phyloP scores from a whole-genome alignment of 1,140 invertebrate species.

The Ceratina calcarata region DNA sequence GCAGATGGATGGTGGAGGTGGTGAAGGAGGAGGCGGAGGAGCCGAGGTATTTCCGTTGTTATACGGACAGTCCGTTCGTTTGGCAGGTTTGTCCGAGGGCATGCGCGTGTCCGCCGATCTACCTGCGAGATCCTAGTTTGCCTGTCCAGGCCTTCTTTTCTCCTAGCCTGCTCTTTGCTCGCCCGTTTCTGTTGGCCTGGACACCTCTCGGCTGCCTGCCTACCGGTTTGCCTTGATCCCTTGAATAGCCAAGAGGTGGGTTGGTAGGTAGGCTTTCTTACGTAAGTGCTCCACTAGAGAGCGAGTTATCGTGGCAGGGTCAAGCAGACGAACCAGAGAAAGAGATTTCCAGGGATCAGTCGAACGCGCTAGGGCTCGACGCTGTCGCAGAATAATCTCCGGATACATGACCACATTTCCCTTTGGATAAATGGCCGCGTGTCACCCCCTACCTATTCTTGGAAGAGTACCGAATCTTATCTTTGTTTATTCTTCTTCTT shows the following conservation, averaged over 20 bases:
- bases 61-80: constrained; percentile 30
- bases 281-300: constrained; percentile 54
- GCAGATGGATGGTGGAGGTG: too few relatives aligned
- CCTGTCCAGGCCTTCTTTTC: constrained; percentile 8
- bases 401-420: too few relatives aligned
- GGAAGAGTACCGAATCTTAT: too few relatives aligned
- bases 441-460: too few relatives aligned
- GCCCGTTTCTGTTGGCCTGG: background rate
- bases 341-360: constrained; percentile 19
- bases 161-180: constrained; percentile 15
- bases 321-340: constrained; percentile 6
- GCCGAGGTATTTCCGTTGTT: constrained; percentile 44
- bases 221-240: constrained; percentile 69
- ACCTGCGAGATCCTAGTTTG: constrained; percentile 51
- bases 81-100: constrained; percentile 47
- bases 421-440: too few relatives aligned
- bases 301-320: constrained; percentile 43
- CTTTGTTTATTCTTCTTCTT: too few relatives aligned
- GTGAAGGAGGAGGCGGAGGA: constrained; percentile 9
- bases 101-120: constrained; percentile 42
- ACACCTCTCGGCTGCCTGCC: constrained; percentile 10
- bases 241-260: constrained; percentile 66
- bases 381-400: too few relatives aligned
- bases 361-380: background rate
- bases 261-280: constrained; percentile 60